These are phyloP conservation scores for Stomatorhinus ivindoensis DNA, from an alignment of 2,113 vertebrate genomes.

Conservation along the genomic window DNA sequence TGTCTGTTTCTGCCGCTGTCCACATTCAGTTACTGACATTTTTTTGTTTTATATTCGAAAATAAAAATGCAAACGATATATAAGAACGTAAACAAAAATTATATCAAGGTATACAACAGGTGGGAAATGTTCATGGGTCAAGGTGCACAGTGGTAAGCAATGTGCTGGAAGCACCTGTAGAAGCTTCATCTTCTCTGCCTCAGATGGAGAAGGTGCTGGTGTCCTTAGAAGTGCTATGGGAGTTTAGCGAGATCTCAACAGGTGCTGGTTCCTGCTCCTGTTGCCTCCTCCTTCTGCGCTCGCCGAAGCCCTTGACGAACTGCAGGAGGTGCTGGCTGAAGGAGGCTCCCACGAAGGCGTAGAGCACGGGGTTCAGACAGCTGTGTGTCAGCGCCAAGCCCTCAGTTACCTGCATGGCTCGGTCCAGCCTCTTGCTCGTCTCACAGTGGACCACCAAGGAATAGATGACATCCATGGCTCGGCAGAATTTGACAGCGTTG, in stretches of 20 bases:
- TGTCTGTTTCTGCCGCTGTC: not conserved
- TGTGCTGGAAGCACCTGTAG: not conserved
- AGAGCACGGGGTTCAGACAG: constrained; percentile 86
- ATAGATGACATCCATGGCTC: constrained; percentile 72
- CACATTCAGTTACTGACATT: not conserved
- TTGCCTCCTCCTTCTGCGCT: constrained; percentile 28
- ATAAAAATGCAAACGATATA: not conserved
- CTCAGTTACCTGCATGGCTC: constrained; percentile 71
- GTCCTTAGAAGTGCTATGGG: constrained; percentile 42
- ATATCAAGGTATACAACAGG: not conserved
- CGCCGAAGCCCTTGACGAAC: constrained; percentile 60
- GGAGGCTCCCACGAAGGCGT: constrained; percentile 73
- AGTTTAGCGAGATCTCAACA: constrained; percentile 52
- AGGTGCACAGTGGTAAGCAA: not conserved
- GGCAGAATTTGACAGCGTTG: constrained; percentile 74
- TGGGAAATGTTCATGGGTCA: not conserved
- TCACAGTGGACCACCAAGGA: constrained; percentile 69
- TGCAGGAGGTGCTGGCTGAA: constrained; percentile 71
- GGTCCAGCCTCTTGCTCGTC: constrained; percentile 72
- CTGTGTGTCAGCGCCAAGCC: constrained; percentile 78
- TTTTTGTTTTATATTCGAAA: not conserved
- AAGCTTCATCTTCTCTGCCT: constrained; percentile 18
- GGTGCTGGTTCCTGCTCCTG: constrained; percentile 28
- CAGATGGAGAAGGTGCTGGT: constrained; percentile 59
- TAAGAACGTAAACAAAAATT: not conserved